phyloP scores from a whole-genome alignment of 2,888 invertebrate species.

The Embidobia sp. region DNA sequence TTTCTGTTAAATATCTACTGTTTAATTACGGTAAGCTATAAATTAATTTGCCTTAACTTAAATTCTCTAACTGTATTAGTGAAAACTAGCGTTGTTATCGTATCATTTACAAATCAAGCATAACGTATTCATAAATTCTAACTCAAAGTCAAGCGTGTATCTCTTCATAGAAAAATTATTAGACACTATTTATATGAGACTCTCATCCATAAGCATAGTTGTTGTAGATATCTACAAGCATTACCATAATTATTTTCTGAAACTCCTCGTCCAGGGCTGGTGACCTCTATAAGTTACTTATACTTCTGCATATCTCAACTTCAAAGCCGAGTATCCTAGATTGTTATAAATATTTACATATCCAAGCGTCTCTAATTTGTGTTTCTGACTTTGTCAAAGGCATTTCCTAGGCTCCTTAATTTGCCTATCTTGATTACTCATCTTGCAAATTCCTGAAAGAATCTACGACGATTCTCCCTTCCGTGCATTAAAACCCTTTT shows the following conservation, averaged over 20 bases:
- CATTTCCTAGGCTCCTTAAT: constrained; percentile 24
- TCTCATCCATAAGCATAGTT: constrained; percentile 18
- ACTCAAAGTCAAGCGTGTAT: constrained; percentile 15
- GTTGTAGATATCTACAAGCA: constrained; percentile 10
- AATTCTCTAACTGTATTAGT: too few relatives aligned
- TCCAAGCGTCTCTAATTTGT: constrained; percentile 37
- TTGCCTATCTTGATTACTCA: constrained; percentile 42
- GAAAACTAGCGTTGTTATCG: too few relatives aligned
- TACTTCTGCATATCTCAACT: constrained; percentile 32
- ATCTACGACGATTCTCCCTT: neutral
- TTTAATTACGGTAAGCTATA: too few relatives aligned
- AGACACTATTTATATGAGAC: constrained; percentile 3
- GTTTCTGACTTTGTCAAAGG: constrained; percentile 40
- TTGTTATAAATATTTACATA: constrained; percentile 56
- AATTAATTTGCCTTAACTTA: too few relatives aligned
- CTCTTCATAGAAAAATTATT: neutral
- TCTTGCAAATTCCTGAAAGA: constrained; percentile 28
- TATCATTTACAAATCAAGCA: neutral
- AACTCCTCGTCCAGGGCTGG: neutral
- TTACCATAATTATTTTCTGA: constrained; percentile 43
- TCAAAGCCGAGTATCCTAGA: constrained; percentile 31
- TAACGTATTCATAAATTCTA: constrained; percentile 21
- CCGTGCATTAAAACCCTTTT: constrained; percentile 15
- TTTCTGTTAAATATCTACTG: too few relatives aligned
- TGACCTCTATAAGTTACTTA: constrained; percentile 30